Base-by-base conservation (phyloP, 1,140 invertebrate species). In the Antheraea mylitta region DNA sequence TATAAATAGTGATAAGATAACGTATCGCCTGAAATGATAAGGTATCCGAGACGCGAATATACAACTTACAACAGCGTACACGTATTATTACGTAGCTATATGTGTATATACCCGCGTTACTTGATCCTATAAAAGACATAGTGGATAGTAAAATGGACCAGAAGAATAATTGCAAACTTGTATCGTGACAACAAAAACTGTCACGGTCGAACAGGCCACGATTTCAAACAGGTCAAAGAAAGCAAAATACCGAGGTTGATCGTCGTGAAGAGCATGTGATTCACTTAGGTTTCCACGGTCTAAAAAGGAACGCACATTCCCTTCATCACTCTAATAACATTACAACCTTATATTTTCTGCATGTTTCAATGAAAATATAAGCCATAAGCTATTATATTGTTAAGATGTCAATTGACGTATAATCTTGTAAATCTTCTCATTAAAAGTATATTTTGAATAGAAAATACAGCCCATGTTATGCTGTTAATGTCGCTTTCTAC, bases 181-280 rank as follows among this genome's bases (percentile, higher is more conserved):
- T 22, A 58, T 75, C 72, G 72, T 73, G 72, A 72, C 67, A 30
- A 37, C 18, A 66, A 58, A 19, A 16, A 68, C 45, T 30, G 66
- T 67, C 69, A 75, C 64, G 72, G 76, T 70, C 73, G 68, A 75
- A 64, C 66, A 22, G 67, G 70, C 45, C 75, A 80, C 77, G 77
- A 77, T 79, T 79, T 77, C 74, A 79, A 81, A 81, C 72, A 79
- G 80, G 81, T 86, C 79, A 83, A 83, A 81, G 84, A 85, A 85
- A 86, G 84, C 70, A 69, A 77, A 67, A 72, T 68, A 66, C 13
- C 59, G 16, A 61, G n/a, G 59, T 11, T 61, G 19, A 58, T 66
- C 42, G 64, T 73, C 64, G 73, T 60, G 71, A 71, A 75, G 69
- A 70, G 61, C 71, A 67, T 71, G 60, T 75, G 71, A 70, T 78